Conservation (phyloP, 2,888 invertebrate species). For the Oithona nana region DNA sequence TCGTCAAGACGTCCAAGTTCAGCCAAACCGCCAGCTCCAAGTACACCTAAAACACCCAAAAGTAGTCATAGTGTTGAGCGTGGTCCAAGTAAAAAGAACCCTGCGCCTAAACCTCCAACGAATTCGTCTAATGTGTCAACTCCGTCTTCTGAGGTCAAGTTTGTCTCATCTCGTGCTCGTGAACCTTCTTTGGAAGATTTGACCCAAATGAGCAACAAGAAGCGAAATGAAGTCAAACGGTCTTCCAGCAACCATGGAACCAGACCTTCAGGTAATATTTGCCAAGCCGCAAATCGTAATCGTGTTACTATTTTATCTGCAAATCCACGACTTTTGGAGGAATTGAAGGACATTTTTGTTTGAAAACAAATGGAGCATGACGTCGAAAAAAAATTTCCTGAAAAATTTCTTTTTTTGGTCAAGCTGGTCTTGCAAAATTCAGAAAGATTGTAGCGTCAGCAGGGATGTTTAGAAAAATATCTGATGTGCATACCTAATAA, state of each 20-base stretch:
- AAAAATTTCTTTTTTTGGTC: no score
- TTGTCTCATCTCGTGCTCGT: not conserved
- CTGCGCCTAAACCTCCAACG: not conserved
- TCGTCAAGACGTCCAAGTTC: not conserved
- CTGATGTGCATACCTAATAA: no score
- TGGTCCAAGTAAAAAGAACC: not conserved
- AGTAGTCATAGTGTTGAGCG: not conserved
- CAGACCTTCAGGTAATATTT: not conserved
- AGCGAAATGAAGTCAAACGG: not conserved
- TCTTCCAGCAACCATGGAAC: constrained; percentile 5
- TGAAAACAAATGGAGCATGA: no score
- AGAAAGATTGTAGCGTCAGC: no score
- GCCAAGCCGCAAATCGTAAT: not conserved
- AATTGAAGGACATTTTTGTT: no score
- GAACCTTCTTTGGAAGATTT: constrained; percentile 1
- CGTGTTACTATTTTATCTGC: not conserved
- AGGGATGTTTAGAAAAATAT: no score
- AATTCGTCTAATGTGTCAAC: not conserved
- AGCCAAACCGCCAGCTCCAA: not conserved
- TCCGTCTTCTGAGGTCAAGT: no score
- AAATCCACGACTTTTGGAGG: no score
- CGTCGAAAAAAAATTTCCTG: no score
- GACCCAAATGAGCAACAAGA: constrained; percentile 2
- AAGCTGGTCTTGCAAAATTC: no score
- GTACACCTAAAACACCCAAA: not conserved